Percentiles rank a stretch among this genome's conserved stretches.
phyloP scores from a whole-genome alignment of 2,113 vertebrate genomes.

The Nasalis larvatus region DNA sequence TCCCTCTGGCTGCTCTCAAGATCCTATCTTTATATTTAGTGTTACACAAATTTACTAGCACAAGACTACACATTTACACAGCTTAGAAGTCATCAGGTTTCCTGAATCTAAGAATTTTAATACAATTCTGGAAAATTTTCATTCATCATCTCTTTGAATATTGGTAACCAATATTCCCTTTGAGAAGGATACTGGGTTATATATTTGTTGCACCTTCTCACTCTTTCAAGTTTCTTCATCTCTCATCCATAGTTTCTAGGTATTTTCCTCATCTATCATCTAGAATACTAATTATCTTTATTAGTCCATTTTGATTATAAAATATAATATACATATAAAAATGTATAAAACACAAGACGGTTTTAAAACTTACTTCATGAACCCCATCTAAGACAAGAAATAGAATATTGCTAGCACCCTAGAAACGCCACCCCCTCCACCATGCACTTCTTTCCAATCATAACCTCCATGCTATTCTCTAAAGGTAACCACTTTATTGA shows the following conservation, averaged over 20 bases:
- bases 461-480: neutral
- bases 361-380: neutral
- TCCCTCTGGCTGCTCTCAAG: neutral
- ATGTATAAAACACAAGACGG: neutral
- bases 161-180: neutral
- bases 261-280: neutral
- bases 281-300: neutral
- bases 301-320: neutral
- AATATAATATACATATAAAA: neutral
- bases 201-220: neutral
- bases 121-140: neutral
- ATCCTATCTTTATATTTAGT: neutral
- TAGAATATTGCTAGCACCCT: neutral
- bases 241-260: neutral
- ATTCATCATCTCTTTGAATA: conserved; percentile 22
- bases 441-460: neutral
- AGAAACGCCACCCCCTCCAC: neutral
- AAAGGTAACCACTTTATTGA: neutral
- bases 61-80: neutral
- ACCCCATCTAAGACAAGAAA: neutral
- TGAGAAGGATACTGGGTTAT: neutral
- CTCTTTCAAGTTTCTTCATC: neutral
- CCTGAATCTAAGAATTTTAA: neutral
- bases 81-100: neutral
- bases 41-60: neutral